These are phyloP conservation scores for Motacilla alba DNA, from an alignment of 2,113 vertebrate species.

Conservation along the genomic window DNA sequence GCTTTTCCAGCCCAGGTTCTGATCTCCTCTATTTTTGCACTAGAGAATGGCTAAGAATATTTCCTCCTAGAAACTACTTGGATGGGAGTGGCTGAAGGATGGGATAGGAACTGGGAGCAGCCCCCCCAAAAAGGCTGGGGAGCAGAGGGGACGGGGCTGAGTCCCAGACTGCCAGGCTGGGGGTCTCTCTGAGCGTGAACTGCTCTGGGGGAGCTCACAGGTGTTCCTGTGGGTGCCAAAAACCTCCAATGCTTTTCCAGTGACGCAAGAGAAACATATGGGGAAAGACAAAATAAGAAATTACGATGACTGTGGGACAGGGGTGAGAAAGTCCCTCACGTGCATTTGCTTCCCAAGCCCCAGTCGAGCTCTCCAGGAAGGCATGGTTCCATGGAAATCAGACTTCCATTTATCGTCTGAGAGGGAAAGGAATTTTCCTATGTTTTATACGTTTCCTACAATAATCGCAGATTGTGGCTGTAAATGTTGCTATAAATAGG, in stretches of 20 bases:
- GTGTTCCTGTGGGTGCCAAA: constrained; percentile 48
- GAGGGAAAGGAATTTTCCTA: constrained; percentile 59
- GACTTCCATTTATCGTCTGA: constrained; percentile 61
- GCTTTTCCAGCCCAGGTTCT: neutral
- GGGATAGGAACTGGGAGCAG: neutral
- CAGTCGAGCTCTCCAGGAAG: neutral
- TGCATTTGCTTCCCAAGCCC: constrained; percentile 30
- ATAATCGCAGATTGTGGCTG: constrained; percentile 12
- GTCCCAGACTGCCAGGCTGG: neutral
- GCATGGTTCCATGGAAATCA: constrained; percentile 56
- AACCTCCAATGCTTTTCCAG: constrained; percentile 35
- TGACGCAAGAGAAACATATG: constrained; percentile 36
- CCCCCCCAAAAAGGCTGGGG: neutral
- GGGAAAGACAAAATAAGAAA: constrained; percentile 54
- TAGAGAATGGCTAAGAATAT: neutral
- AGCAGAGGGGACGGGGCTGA: neutral
- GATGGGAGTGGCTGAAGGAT: neutral
- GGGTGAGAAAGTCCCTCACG: constrained; percentile 32
- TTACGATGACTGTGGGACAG: neutral
- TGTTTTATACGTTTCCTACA: constrained; percentile 63
- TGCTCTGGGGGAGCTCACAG: neutral
- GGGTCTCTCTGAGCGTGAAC: neutral
- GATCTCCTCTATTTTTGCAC: neutral
- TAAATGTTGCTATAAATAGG: constrained; percentile 65
- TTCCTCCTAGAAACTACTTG: neutral